Percentiles rank a stretch among this genome's conserved stretches.
These are phyloP conservation scores for Heliconius ethilla DNA, from an alignment of 2,888 invertebrate genomes.

Conservation along the genomic window DNA sequence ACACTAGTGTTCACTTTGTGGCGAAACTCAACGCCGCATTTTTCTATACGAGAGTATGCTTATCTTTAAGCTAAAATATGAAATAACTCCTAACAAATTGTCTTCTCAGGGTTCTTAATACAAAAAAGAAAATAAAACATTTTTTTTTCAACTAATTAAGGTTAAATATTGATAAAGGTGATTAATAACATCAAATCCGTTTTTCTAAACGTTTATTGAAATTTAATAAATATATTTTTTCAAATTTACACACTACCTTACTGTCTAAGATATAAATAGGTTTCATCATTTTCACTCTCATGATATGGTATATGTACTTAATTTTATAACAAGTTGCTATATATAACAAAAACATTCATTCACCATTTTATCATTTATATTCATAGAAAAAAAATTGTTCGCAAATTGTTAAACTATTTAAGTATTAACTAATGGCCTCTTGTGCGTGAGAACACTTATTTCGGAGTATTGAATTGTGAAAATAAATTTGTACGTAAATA, in stretches of 20 bases:
- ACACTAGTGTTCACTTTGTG: too few relatives aligned
- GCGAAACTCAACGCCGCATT: too few relatives aligned
- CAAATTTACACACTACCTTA: constrained; percentile 43
- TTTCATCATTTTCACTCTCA: constrained; percentile 47
- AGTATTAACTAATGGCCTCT: constrained; percentile 3
- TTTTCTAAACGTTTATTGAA: constrained; percentile 50
- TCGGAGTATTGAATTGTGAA: background rate
- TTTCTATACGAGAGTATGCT: too few relatives aligned
- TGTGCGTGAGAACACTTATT: constrained; percentile 3
- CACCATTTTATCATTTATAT: background rate
- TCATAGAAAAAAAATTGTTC: constrained; percentile 6
- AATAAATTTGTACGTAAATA: background rate
- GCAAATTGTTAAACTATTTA: background rate
- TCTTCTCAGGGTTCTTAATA: too few relatives aligned
- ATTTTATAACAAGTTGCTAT: constrained; percentile 25
- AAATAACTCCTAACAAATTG: too few relatives aligned
- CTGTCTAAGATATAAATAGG: constrained; percentile 42
- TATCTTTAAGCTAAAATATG: too few relatives aligned
- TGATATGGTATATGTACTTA: constrained; percentile 63
- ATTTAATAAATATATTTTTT: constrained; percentile 43
- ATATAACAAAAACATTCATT: background rate
- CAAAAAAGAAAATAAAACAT: too few relatives aligned
- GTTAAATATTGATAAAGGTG: background rate
- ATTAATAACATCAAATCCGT: constrained; percentile 31
- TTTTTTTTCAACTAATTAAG: too few relatives aligned